Evolutionary conservation across 2,797 vertebrate genomes (phyloP).

Genomic region (Megaceryle alcyon): DNA sequence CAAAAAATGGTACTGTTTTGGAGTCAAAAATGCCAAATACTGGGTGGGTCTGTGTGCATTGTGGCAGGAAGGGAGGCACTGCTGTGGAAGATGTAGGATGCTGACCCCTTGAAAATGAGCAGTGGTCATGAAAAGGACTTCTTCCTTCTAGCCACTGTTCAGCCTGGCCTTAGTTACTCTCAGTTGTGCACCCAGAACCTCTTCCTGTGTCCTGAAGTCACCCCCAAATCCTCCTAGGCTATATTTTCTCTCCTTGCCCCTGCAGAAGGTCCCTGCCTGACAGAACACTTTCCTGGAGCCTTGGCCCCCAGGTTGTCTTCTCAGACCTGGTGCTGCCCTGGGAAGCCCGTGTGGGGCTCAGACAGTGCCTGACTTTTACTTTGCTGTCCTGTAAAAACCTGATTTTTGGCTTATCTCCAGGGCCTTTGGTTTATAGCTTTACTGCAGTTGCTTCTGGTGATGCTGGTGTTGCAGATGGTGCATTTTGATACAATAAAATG

Average conservation of each 20-base stretch:
- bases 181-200: rapidly evolving
- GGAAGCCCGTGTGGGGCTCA: not conserved
- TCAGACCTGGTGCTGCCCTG: rapidly evolving
- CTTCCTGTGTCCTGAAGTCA: too few relatives aligned
- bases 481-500: not conserved
- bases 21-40: not conserved
- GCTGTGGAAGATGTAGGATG: rapidly evolving
- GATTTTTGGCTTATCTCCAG: not conserved
- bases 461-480: not conserved
- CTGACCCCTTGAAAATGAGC: too few relatives aligned
- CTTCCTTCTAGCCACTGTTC: rapidly evolving
- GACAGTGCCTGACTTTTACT: rapidly evolving
- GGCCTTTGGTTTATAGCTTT: not conserved
- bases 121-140: not conserved
- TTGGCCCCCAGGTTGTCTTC: rapidly evolving
- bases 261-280: rapidly evolving
- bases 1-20: not conserved
- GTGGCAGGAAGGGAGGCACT: rapidly evolving
- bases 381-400: not conserved
- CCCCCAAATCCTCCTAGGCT: too few relatives aligned
- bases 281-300: not conserved
- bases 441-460: not conserved
- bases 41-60: too few relatives aligned
- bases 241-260: not conserved
- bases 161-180: not conserved